Evolutionary conservation across 1,140 invertebrate species (phyloP).

Genomic region (Danaus melanippus): DNA sequence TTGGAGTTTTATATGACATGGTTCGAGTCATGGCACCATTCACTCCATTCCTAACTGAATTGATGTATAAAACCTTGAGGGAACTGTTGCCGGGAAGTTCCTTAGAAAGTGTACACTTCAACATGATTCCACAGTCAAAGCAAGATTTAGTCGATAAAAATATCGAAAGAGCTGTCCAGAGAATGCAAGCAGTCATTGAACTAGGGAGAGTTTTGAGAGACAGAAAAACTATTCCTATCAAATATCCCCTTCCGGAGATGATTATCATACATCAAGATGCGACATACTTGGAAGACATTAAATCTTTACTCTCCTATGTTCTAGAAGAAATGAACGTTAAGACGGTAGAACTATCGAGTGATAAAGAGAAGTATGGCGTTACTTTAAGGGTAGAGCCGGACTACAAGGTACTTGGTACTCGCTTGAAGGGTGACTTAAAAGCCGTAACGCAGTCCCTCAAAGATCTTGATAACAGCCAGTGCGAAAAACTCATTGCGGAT

Average conservation of each 20-base stretch:
- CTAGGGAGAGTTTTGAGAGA: conserved; percentile 94
- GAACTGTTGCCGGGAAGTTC: conserved; percentile 66
- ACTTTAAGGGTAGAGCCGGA: conserved; percentile 95
- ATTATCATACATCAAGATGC: conserved; percentile 93
- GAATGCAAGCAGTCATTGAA: conserved; percentile 97
- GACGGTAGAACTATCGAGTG: conserved; percentile 88
- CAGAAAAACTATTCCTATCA: conserved; percentile 93
- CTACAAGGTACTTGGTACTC: conserved; percentile 85
- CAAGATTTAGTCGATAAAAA: conserved; percentile 83
- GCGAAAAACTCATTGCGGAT: conserved; percentile 82
- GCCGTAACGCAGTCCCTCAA: conserved; percentile 87
- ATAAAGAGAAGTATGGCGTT: conserved; percentile 96
- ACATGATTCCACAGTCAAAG: conserved; percentile 86
- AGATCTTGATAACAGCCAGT: conserved; percentile 83
- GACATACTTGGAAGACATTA: conserved; percentile 85
- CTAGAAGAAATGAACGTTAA: conserved; percentile 95
- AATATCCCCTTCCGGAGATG: conserved; percentile 97
- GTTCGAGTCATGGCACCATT: conserved; percentile 96
- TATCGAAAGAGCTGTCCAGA: conserved; percentile 91
- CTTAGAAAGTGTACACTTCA: conserved; percentile 87
- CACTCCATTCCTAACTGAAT: conserved; percentile 96
- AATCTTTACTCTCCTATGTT: conserved; percentile 89
- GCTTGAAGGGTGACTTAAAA: conserved; percentile 93
- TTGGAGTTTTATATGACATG: conserved; percentile 91
- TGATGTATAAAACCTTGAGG: conserved; percentile 93